phyloP scores from a whole-genome alignment of 2,888 invertebrate genomes.

The Torymus tubicola region DNA sequence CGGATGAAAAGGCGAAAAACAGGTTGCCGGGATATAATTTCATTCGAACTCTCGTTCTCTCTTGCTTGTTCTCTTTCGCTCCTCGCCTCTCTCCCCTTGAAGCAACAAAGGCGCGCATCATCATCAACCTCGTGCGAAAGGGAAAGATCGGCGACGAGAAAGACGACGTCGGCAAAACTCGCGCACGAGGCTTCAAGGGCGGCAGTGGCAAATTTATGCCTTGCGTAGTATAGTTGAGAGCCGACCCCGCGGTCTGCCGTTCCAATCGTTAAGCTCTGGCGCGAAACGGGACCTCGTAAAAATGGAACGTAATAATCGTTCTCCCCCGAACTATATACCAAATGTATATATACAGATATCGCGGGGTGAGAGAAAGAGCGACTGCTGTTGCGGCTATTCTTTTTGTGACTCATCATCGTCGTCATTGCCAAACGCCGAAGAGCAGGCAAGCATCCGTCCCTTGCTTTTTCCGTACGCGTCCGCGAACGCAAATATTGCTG shows the following conservation, averaged over 20 bases:
- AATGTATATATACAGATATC: slow-evolving; percentile 1
- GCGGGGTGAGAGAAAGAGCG: neutral
- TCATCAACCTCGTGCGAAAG: slow-evolving; percentile 1
- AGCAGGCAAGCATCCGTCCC: slow-evolving; percentile 58
- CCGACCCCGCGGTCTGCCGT: slow-evolving; percentile 58
- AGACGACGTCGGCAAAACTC: neutral
- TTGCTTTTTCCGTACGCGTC: neutral
- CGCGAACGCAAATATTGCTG: neutral
- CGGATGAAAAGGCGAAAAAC: slow-evolving; percentile 50
- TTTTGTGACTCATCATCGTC: slow-evolving; percentile 40
- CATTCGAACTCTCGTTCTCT: slow-evolving; percentile 34
- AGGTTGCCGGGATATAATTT: slow-evolving; percentile 54
- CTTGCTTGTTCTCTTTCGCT: too few species aligned
- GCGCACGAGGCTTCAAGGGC: slow-evolving; percentile 45
- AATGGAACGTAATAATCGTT: slow-evolving; percentile 60
- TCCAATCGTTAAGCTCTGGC: slow-evolving; percentile 64
- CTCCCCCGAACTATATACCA: neutral
- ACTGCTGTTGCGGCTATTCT: neutral
- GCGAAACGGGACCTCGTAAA: slow-evolving; percentile 66
- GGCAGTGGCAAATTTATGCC: slow-evolving; percentile 61
- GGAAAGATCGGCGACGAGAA: slow-evolving; percentile 12
- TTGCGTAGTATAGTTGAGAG: slow-evolving; percentile 24
- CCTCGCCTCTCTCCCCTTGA: too few species aligned
- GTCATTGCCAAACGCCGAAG: slow-evolving; percentile 17
- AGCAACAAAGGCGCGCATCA: slow-evolving; percentile 22